Conservation (phyloP, 2,797 vertebrate genomes). For the Ficedula albicollis region DNA sequence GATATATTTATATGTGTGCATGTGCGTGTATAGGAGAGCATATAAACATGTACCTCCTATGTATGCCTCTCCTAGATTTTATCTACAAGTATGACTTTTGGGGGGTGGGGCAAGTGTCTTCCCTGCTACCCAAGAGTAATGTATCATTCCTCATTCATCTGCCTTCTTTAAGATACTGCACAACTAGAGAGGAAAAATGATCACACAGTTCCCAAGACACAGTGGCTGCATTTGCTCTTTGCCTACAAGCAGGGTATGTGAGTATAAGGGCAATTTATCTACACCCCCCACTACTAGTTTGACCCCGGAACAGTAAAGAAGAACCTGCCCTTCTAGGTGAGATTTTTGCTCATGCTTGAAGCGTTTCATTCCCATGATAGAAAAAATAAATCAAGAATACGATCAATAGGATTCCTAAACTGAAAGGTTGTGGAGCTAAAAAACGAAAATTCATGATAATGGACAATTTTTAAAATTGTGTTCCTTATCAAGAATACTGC, state of each 20-base stretch:
- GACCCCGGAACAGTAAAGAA: background rate
- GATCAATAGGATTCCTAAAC: background rate
- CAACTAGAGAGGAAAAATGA: background rate
- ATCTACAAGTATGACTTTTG: background rate
- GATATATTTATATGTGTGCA: background rate
- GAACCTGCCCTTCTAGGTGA: background rate
- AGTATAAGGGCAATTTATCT: background rate
- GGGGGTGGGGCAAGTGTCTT: background rate
- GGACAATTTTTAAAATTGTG: background rate
- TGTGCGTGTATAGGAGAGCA: background rate
- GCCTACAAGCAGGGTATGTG: background rate
- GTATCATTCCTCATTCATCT: background rate
- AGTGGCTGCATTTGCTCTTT: background rate
- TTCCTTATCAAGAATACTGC: background rate
- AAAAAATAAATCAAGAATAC: background rate
- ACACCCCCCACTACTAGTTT: background rate
- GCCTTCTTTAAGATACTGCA: background rate
- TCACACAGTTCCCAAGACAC: background rate
- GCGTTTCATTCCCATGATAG: background rate
- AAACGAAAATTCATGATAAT: background rate
- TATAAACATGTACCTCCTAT: background rate
- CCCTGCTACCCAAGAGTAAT: background rate
- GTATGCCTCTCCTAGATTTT: background rate
- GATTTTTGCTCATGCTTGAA: background rate
- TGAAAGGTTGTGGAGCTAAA: background rate